Percentiles rank a stretch among this genome's conserved stretches.
Conservation (phyloP, 2,797 vertebrate genomes). For the Mormyrus hasselquistii region DNA sequence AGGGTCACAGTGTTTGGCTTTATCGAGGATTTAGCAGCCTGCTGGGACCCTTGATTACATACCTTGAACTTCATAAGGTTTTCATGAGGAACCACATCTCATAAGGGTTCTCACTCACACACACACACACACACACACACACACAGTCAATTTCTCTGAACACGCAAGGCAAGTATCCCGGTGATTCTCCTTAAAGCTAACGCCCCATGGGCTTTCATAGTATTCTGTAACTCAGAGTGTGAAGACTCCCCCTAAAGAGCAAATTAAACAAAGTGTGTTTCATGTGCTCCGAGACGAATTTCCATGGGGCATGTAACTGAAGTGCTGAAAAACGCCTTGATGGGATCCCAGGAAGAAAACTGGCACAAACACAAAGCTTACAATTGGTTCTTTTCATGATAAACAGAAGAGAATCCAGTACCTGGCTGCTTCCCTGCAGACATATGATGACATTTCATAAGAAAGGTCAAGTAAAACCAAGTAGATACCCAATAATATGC, state of each 20-base stretch:
- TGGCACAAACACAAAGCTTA: neutral
- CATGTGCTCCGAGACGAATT: neutral
- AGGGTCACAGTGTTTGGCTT: neutral
- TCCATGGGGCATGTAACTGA: neutral
- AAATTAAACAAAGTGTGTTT: slow-evolving; percentile 2
- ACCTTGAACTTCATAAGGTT: slow-evolving; percentile 50
- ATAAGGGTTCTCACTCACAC: slow-evolving; percentile 22
- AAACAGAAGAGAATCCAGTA: neutral
- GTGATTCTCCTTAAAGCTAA: slow-evolving; percentile 27
- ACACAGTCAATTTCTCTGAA: slow-evolving; percentile 24
- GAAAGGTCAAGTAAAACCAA: neutral
- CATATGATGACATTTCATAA: neutral
- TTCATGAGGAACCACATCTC: slow-evolving; percentile 43
- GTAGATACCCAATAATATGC: neutral
- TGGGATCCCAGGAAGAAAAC: neutral
- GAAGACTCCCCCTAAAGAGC: neutral
- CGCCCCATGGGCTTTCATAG: slow-evolving; percentile 14
- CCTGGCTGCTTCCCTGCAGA: neutral
- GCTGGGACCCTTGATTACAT: slow-evolving; percentile 42
- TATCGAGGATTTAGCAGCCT: slow-evolving; percentile 7
- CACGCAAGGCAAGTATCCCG: slow-evolving; percentile 28
- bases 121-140: neutral
- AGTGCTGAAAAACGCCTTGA: neutral
- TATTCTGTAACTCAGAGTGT: neutral
- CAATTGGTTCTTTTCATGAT: slow-evolving; percentile 1